Evolutionary conservation across 2,113 vertebrate species (phyloP).

Genomic region (Eclectus roratus): DNA sequence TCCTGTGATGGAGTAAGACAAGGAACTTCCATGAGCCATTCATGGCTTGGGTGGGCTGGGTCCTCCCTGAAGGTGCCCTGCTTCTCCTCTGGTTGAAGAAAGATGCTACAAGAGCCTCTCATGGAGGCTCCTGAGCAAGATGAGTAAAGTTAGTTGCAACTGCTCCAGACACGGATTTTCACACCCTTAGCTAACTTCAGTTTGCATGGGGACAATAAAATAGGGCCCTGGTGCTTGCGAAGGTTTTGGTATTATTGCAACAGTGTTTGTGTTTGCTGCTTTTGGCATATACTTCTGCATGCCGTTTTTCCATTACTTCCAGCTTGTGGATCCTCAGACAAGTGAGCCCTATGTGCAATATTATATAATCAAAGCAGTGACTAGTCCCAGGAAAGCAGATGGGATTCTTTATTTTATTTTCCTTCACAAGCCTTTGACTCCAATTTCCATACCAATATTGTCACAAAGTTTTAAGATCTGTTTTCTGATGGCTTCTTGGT

Average conservation of each 20-base stretch:
- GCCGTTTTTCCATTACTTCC: neutral
- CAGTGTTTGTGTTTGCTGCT: neutral
- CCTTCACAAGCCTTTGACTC: neutral
- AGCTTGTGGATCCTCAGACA: neutral
- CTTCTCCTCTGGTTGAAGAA: neutral
- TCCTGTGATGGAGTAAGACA: neutral
- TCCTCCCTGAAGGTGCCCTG: neutral
- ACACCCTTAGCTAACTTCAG: neutral
- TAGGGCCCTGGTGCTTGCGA: neutral
- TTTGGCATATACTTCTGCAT: neutral
- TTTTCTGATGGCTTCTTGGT: neutral
- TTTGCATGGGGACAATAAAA: neutral
- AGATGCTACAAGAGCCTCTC: neutral
- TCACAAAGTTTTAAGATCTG: neutral
- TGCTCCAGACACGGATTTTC: neutral
- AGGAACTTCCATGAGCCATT: neutral
- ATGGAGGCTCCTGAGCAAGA: neutral
- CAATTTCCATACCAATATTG: neutral
- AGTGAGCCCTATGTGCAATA: neutral
- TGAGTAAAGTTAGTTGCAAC: neutral
- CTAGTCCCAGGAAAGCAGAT: neutral
- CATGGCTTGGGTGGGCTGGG: neutral
- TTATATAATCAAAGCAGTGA: neutral
- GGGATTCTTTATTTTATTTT: slow-evolving; percentile 31
- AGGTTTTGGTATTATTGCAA: neutral